Evolutionary conservation across 2,888 invertebrate species (phyloP).

Genomic region (Ctenicera cuprea): DNA sequence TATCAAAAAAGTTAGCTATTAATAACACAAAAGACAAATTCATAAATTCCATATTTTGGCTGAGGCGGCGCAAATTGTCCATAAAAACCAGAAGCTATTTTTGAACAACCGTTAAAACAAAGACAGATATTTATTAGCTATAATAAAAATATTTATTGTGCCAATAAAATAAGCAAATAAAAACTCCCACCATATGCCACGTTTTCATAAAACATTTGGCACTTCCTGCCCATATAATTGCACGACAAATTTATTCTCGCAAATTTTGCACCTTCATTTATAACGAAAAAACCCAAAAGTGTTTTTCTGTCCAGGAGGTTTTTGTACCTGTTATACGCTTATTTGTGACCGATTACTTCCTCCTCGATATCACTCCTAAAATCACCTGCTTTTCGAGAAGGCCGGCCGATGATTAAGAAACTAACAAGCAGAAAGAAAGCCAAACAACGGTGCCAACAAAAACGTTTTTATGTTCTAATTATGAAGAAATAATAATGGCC

Average conservation of each 20-base stretch:
- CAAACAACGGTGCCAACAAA: slow-evolving; percentile 8
- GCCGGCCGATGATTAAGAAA: slow-evolving; percentile 39
- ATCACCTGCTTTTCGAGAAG: slow-evolving; percentile 50
- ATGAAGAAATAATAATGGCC: slow-evolving; percentile 38
- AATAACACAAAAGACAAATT: too few relatives aligned
- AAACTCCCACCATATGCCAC: not conserved
- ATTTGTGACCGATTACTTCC: slow-evolving; percentile 55
- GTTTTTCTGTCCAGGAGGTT: not conserved
- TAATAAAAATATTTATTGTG: slow-evolving; percentile 28
- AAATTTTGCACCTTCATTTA: slow-evolving; percentile 13
- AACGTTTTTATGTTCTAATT: slow-evolving; percentile 45
- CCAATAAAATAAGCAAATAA: slow-evolving; percentile 22
- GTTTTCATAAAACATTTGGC: slow-evolving; percentile 1
- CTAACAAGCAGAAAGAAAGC: slow-evolving; percentile 42
- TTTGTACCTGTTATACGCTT: slow-evolving; percentile 33
- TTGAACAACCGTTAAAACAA: not conserved
- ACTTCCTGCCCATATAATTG: slow-evolving; percentile 10
- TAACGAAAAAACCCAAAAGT: not conserved
- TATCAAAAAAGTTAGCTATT: too few relatives aligned
- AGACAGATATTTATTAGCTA: slow-evolving; percentile 15
- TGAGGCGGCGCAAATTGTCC: too few relatives aligned
- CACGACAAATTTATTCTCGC: slow-evolving; percentile 4
- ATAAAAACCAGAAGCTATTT: too few relatives aligned
- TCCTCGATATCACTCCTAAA: slow-evolving; percentile 47
- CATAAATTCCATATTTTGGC: too few relatives aligned